Base-by-base conservation (phyloP, 2,113 vertebrate species). In the Orientallactaga bullata region DNA sequence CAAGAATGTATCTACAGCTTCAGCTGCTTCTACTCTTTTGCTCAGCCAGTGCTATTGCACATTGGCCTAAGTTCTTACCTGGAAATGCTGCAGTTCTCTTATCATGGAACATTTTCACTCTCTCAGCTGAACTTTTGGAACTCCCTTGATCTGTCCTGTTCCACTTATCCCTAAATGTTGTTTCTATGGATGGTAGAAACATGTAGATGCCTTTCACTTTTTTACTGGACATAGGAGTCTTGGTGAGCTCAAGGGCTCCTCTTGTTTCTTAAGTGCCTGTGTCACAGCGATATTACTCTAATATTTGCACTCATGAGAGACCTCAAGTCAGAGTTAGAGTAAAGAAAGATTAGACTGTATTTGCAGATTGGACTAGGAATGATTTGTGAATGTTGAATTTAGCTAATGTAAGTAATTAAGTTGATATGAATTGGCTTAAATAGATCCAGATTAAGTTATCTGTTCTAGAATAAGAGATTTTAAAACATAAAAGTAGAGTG, bases 341-440 rank as follows among this genome's bases (percentile, higher is more conserved):
- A 96, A 95, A 93, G 69, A 89, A 76, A 84, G 21, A 87, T 92
- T 88, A 88, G n/a, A 35, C 72, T 60, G 3, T 89, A 72, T 93
- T 94, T 90, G 85, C 39, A 88, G 85, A 79, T 74, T 88, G 51
- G 65, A 88, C 83, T 92, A 90, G 42, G 88, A 90, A 93, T 90
- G 28, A 88, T 92, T 90, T 92, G 58, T n/a, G 69, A 93, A 95
- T 83, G 51, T 83, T 85, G 61, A 94, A 88, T 87, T 85, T 79
- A 90, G 66, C 69, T 85, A 93, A 68, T 2, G n/a, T 77, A 93
- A 85, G 47, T 90, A 85, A 95, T 89, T 93, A 88, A 93, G 58
- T n/a, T 76, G 47, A 85, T 81, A 74, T 24, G 28, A 87, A 77
- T 82, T 85, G 91, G 88, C 42, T 96, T 83, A 30, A 94, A 78